These are phyloP conservation scores for Alviniconcha marisindica DNA, from an alignment of 1,140 invertebrate genomes.

Conservation along the genomic window DNA sequence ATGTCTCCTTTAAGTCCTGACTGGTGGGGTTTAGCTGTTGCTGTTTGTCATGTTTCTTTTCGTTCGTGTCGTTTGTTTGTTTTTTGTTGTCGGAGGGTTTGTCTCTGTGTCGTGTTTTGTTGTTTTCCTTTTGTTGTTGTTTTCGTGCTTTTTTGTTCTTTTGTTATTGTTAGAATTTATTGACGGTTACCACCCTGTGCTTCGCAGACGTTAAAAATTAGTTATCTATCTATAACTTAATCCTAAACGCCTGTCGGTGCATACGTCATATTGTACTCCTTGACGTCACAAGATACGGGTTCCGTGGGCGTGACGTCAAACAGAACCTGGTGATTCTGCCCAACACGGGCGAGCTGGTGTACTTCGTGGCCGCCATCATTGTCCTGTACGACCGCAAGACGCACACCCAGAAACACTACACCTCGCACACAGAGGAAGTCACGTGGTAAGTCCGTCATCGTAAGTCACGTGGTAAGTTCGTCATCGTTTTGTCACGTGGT, in stretches of 20 bases:
- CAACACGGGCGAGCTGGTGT: constrained; percentile 91
- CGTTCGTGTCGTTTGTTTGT: background rate
- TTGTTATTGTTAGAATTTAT: too few species aligned
- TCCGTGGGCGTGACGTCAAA: constrained; percentile 91
- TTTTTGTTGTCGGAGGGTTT: too few species aligned
- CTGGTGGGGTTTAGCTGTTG: too few species aligned
- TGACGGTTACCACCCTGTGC: too few species aligned
- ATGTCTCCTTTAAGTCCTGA: too few species aligned
- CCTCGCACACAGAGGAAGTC: constrained; percentile 94
- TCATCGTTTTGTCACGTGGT: too few species aligned
- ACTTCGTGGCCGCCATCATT: constrained; percentile 93
- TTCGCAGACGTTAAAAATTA: too few species aligned
- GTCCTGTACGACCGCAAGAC: constrained; percentile 94
- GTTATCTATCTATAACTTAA: too few species aligned
- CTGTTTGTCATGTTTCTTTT: background rate
- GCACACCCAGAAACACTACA: constrained; percentile 92
- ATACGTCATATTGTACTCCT: constrained; percentile 16
- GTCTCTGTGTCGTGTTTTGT: too few species aligned
- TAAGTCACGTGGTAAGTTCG: background rate
- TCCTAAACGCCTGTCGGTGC: too few species aligned
- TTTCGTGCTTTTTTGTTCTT: background rate
- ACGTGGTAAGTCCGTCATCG: constrained; percentile 60
- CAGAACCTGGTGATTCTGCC: constrained; percentile 92
- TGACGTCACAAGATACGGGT: constrained; percentile 85
- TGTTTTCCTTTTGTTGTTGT: background rate